A percentile compares a stretch with the other conserved stretches of the same genome.
phyloP scores from a whole-genome alignment of 2,888 invertebrate species.

The Heliconius charithonia region DNA sequence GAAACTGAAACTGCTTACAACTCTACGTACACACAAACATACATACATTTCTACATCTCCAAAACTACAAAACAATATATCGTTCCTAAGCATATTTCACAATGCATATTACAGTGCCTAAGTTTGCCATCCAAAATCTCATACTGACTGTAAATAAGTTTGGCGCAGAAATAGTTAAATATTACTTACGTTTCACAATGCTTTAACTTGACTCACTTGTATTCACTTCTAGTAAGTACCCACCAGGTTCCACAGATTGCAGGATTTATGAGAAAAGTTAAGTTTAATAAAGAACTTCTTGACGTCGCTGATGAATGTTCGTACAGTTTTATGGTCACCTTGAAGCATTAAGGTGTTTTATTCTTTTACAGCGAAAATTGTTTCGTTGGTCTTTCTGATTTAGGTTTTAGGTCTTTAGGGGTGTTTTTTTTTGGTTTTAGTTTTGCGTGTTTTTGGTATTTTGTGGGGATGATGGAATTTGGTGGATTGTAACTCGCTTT shows the following conservation, averaged over 20 bases:
- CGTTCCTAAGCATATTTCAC: not conserved
- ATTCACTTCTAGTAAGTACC: constrained; percentile 12
- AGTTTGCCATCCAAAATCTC: constrained; percentile 21
- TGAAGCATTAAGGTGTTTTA: constrained; percentile 21
- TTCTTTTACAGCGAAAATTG: constrained; percentile 22
- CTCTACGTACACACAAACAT: not conserved
- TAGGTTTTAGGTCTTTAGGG: not conserved
- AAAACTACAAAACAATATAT: not conserved
- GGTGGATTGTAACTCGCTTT: too few species aligned
- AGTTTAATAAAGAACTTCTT: constrained; percentile 35
- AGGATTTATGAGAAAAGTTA: constrained; percentile 36
- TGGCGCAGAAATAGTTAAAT: constrained; percentile 14
- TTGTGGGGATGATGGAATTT: too few species aligned
- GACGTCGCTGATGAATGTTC: constrained; percentile 26
- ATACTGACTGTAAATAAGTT: constrained; percentile 6
- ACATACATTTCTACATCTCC: not conserved
- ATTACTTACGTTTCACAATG: constrained; percentile 23
- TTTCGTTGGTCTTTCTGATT: not conserved
- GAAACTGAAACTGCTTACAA: not conserved
- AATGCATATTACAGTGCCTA: constrained; percentile 1
- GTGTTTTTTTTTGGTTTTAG: not conserved
- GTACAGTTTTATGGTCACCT: constrained; percentile 30
- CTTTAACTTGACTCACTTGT: constrained; percentile 16
- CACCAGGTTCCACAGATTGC: constrained; percentile 26
- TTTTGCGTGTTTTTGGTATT: not conserved